A percentile compares a stretch with the other conserved stretches of the same genome.
phyloP scores from a whole-genome alignment of 2,113 vertebrate species.

The Nerophis lumbriciformis region DNA sequence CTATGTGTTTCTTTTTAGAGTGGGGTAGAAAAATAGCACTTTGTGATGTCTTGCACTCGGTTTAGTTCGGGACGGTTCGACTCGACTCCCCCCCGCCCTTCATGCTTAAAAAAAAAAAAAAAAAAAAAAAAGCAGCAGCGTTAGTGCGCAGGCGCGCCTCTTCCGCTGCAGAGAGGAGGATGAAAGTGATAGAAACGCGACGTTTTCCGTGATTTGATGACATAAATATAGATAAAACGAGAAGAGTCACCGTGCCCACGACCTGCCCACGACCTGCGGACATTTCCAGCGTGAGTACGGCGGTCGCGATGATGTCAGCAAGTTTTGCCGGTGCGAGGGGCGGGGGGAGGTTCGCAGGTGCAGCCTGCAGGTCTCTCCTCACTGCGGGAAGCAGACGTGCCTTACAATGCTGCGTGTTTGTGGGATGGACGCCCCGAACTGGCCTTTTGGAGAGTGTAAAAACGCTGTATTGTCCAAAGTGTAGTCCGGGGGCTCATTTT shows the following conservation, averaged over 20 bases:
- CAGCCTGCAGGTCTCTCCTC: conserved; percentile 2
- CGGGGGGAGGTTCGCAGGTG: conserved; percentile 9
- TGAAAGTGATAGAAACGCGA: not conserved
- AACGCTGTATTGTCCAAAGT: no score
- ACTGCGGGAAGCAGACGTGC: conserved; percentile 1
- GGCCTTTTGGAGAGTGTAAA: no score
- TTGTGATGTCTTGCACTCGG: not conserved
- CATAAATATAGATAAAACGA: no score
- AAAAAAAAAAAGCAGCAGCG: not conserved
- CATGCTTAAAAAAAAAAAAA: not conserved
- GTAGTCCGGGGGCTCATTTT: no score
- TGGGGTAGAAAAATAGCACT: not conserved
- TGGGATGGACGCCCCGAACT: no score
- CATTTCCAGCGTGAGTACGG: no score
- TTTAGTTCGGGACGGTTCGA: not conserved
- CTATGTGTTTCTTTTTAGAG: no score
- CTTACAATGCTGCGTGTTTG: no score
- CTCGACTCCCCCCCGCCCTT: not conserved
- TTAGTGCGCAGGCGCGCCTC: conserved; percentile 1
- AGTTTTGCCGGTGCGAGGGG: no score
- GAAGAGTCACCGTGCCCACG: no score
- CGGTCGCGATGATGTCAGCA: no score
- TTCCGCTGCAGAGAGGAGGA: conserved; percentile 1
- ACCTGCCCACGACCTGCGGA: no score
- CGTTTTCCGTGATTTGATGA: not conserved